Base-by-base conservation (phyloP, 2,113 vertebrate species). In the Cryptoleucopteryx plumbea region DNA sequence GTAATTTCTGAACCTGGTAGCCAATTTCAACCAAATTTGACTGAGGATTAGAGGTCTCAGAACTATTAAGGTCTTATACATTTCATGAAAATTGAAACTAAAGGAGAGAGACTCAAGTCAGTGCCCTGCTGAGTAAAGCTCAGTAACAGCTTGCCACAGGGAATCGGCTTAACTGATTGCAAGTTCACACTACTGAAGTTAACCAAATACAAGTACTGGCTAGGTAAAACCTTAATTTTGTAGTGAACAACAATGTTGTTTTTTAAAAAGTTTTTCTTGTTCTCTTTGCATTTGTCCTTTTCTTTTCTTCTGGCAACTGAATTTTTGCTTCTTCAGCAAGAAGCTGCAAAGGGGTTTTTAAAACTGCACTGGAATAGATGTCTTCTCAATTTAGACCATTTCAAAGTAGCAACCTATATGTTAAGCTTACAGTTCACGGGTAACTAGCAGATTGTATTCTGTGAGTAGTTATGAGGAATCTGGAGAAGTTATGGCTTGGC, bases 1-100 rank as follows among this genome's bases (percentile, higher is more conserved):
- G 61, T 89, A 93, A 91, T 94, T 94, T 91, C 81, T 93, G 56
- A 91, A 82, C 56, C 19, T 89, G 43, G 56, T 88, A 91, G 84
- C 82, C 93, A 95, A 93, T 96, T 96, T 95, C 86, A 93, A 17
- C 61, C 78, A 97, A 93, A 96, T 96, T 89, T 96, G 86, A 94
- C 84, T 96, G 95, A 97, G 95, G 43, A 95, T 97, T 96, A 79
- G 82, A 94, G 61, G 93, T 96, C 94, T 80, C 95, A 82, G 77
- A 96, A 59, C 96, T 96, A 96, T 96, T 96, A 96, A 94, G 36
- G 61, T 82, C 52, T 95, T 82, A 36, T 3, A 84, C 34, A 8
- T 92, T 89, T 91, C 13, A 63, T 79, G 89, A 93, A 95, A 96
- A 94, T 94, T 89, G 91, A 71, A 82, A 84, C 65, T 93, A 53